Conservation (phyloP, 2,113 vertebrate species). For the Dinomys branickii region DNA sequence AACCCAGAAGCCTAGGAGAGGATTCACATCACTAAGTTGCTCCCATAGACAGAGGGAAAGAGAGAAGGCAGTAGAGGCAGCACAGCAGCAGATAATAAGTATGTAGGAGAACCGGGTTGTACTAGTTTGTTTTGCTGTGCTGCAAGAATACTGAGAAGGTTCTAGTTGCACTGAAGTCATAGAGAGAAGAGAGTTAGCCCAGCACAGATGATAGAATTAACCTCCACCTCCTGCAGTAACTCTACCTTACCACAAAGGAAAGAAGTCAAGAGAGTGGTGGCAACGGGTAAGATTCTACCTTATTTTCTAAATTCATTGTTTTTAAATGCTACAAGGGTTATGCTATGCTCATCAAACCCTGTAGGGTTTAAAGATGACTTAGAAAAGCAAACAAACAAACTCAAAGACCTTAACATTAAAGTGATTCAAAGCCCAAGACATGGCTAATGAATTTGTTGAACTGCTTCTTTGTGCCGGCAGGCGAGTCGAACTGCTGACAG, state of each 20-base stretch:
- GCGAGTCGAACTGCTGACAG: constrained; percentile 59
- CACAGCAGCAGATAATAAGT: not conserved
- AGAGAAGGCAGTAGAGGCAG: not conserved
- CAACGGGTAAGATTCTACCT: not conserved
- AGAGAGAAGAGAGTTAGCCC: not conserved
- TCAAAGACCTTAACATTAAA: not conserved
- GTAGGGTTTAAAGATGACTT: not conserved
- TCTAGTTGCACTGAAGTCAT: not conserved
- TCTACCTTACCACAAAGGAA: not conserved
- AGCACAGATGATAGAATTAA: not conserved
- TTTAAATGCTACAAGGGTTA: not conserved
- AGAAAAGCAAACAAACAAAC: not conserved
- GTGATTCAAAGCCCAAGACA: not conserved
- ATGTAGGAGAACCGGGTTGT: not conserved
- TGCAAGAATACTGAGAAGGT: not conserved
- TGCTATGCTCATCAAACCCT: not conserved
- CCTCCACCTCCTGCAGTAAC: not conserved
- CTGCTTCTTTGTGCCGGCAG: not conserved
- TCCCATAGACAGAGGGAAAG: not conserved
- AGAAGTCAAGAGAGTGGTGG: not conserved
- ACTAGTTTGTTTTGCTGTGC: not conserved
- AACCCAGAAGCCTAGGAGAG: not conserved
- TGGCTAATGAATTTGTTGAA: constrained; percentile 29
- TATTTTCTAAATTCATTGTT: not conserved
- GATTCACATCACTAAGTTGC: not conserved